Evolutionary conservation across 2,888 invertebrate species (phyloP).

Genomic region (Teinopalpus imperialis): DNA sequence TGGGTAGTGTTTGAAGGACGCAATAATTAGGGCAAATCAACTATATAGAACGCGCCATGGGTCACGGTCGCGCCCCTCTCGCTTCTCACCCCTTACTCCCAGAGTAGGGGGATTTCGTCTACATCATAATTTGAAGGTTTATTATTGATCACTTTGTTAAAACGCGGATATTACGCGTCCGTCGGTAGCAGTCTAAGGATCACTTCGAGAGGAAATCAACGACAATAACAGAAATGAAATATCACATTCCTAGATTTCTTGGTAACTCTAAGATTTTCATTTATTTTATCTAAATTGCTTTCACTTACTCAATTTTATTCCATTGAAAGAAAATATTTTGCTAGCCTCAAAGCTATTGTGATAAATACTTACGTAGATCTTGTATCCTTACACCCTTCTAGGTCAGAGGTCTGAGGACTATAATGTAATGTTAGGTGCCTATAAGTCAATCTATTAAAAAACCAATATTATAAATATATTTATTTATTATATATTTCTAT

Average conservation of each 20-base stretch:
- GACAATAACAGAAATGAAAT: not conserved
- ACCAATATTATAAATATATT: too few relatives aligned
- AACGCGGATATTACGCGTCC: conserved; percentile 21
- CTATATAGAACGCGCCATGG: conserved; percentile 66
- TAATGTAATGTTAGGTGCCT: too few relatives aligned
- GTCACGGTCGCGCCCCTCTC: conserved; percentile 57
- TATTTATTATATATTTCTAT: too few relatives aligned
- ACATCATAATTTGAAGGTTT: conserved; percentile 30
- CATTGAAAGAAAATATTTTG: too few relatives aligned
- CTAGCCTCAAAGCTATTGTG: too few relatives aligned
- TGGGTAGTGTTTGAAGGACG: conserved; percentile 53
- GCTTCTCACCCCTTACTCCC: conserved; percentile 22
- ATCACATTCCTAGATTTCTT: conserved; percentile 7
- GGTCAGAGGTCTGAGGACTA: too few relatives aligned
- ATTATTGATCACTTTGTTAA: conserved; percentile 27
- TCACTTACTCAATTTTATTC: too few relatives aligned
- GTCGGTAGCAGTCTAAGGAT: not conserved
- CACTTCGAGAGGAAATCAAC: not conserved
- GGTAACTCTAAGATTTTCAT: conserved; percentile 7
- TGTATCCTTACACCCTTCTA: too few relatives aligned
- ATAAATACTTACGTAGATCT: too few relatives aligned
- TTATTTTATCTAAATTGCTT: too few relatives aligned
- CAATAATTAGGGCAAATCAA: conserved; percentile 65
- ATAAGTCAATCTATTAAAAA: too few relatives aligned
- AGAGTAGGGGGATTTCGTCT: conserved; percentile 24